phyloP scores from a whole-genome alignment of 1,140 invertebrate species.

The Sminthurinus signatus region DNA sequence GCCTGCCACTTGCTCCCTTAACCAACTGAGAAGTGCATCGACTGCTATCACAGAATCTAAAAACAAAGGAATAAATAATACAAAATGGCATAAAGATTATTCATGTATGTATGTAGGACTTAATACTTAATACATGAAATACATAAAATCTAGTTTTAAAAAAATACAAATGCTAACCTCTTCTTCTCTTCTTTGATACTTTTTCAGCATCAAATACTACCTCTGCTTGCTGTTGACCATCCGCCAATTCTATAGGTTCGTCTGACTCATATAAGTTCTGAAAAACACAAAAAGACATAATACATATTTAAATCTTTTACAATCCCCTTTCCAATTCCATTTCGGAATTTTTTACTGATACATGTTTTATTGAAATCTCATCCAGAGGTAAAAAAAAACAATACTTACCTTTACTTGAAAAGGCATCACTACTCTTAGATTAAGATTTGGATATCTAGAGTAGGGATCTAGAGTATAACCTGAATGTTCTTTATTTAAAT shows the following conservation, averaged over 20 bases:
- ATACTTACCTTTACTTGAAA: constrained; percentile 57
- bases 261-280: constrained; percentile 46
- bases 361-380: too few relatives aligned
- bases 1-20: constrained; percentile 62
- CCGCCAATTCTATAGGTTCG: constrained; percentile 26
- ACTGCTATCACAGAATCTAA: constrained; percentile 60
- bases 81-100: neutral
- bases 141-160: neutral
- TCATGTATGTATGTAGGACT: too few relatives aligned
- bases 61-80: neutral
- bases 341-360: too few relatives aligned
- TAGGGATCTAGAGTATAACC: constrained; percentile 85
- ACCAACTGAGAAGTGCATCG: constrained; percentile 67
- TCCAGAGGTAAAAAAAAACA: too few relatives aligned
- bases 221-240: constrained; percentile 45
- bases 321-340: too few relatives aligned
- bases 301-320: too few relatives aligned
- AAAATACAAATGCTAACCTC: constrained; percentile 15
- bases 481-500: constrained; percentile 79
- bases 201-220: constrained; percentile 36
- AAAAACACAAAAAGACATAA: too few relatives aligned
- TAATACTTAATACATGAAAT: too few relatives aligned
- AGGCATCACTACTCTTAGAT: constrained; percentile 55
- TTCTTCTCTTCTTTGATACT: constrained; percentile 29
- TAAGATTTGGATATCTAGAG: constrained; percentile 58